Base-by-base conservation (phyloP, 2,888 invertebrate genomes). In the Ophion slaviceki region DNA sequence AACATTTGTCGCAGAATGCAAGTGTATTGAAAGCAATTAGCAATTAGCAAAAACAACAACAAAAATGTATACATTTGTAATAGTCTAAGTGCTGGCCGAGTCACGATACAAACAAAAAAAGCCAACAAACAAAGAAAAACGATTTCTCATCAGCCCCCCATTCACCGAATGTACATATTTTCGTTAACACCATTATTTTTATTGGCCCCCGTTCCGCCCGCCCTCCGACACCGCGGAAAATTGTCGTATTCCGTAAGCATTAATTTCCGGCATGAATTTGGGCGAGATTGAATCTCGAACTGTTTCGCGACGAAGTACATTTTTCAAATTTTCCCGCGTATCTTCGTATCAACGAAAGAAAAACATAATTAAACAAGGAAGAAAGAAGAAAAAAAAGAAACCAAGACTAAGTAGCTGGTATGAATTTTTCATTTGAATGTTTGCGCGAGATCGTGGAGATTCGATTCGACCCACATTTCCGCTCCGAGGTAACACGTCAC, bases 1-100 rank as follows among this genome's bases (percentile, higher is more conserved):
- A 91, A 92, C 90, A 92, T 88, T 92, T 92, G 92, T 92, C 91
- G 91, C 91, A 91, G 76, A 84, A 62, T 79, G 78, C 32, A 77
- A 61, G 90, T 92, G 90, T 93, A 93, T 93, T 92, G 92, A 92
- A 91, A 91, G 92, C 91, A 93, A 93, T 93, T 92, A 93, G 92
- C 91, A 91, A 47, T 93, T 32, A 91, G 92, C 91, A 92, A 92
- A 92, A 92, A 93, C 17, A 90, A 92, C 28, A 45, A 92, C 92
- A 92, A 91, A 93, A 91, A 91, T 92, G 92, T 93, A 93, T 92
- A 93, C 92, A 93, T 92, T 91, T 92, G 92, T 90, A 80, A 93
- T 93, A 93, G 92, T 86, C 88, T 93, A 93, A 93, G 92, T 89
- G 87, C 91, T 90, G 89, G 90, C 90, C 90, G 90, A 89, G 90